phyloP scores from a whole-genome alignment of 2,113 vertebrate genomes.

The Dasyprocta punctata region DNA sequence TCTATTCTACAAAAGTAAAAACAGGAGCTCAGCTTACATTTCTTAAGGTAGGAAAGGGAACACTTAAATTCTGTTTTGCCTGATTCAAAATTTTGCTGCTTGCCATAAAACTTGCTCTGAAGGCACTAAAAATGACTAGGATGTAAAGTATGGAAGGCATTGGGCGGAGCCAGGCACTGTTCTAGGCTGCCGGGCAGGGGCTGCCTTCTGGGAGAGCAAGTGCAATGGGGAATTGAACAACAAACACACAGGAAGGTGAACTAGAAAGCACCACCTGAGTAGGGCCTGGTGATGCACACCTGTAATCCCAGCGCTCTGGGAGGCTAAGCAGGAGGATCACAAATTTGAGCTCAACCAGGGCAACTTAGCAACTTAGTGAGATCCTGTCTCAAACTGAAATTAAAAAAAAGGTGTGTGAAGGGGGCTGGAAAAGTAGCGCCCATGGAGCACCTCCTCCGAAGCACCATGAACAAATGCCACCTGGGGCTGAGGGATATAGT shows the following conservation, averaged over 20 bases:
- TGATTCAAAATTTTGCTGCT: slow-evolving; percentile 54
- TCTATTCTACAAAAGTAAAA: slow-evolving; percentile 45
- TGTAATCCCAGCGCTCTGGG: background rate
- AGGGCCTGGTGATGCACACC: background rate
- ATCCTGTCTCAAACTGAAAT: background rate
- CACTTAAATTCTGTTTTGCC: slow-evolving; percentile 53
- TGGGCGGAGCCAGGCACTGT: background rate
- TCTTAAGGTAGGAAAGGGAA: slow-evolving; percentile 42
- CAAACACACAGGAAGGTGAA: background rate
- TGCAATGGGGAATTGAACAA: background rate
- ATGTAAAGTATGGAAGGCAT: slow-evolving; percentile 41
- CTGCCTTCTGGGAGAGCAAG: background rate
- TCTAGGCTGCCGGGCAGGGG: background rate
- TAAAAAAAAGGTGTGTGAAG: background rate
- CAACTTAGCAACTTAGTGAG: background rate
- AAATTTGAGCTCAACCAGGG: background rate
- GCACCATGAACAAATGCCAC: background rate
- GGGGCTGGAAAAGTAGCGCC: background rate
- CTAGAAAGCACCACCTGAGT: background rate
- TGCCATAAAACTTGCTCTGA: slow-evolving; percentile 22
- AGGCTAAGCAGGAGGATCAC: background rate
- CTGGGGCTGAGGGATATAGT: background rate
- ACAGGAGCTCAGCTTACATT: slow-evolving; percentile 15
- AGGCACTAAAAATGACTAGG: slow-evolving; percentile 44
- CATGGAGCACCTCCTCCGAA: background rate